Conservation (phyloP, 2,113 vertebrate species). For the Peromyscus polionotus region DNA sequence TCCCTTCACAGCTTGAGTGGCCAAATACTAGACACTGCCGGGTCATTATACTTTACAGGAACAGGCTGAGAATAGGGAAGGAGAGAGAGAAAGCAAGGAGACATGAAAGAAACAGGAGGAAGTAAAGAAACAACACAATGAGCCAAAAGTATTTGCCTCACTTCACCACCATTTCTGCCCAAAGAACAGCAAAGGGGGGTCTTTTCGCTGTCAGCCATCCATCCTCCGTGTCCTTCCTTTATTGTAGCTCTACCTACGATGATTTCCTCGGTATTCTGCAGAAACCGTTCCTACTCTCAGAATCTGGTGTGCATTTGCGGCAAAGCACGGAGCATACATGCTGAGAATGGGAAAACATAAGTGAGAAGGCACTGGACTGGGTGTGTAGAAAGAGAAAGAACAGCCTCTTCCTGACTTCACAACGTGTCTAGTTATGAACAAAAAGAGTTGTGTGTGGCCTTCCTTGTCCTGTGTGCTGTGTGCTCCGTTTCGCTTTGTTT, state of each 20-base stretch:
- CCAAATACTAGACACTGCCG: not conserved
- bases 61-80: not conserved
- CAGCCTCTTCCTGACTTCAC: not conserved
- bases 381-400: not conserved
- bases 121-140: not conserved
- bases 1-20: not conserved
- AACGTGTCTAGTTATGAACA: not conserved
- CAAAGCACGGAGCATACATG: not conserved
- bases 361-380: not conserved
- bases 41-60: not conserved
- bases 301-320: not conserved
- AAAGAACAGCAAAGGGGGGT: not conserved
- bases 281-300: not conserved
- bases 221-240: not conserved
- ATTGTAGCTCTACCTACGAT: not conserved
- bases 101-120: not conserved
- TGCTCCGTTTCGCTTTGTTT: constrained; percentile 36
- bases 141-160: not conserved
- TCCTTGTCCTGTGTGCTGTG: not conserved
- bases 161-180: constrained; percentile 5
- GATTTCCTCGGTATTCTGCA: not conserved
- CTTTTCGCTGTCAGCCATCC: constrained; percentile 16
- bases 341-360: constrained; percentile 34
- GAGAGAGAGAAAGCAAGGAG: not conserved
- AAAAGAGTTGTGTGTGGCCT: not conserved